Base-by-base conservation (phyloP, 2,888 invertebrate species). In the Temnothorax unifasciatus region DNA sequence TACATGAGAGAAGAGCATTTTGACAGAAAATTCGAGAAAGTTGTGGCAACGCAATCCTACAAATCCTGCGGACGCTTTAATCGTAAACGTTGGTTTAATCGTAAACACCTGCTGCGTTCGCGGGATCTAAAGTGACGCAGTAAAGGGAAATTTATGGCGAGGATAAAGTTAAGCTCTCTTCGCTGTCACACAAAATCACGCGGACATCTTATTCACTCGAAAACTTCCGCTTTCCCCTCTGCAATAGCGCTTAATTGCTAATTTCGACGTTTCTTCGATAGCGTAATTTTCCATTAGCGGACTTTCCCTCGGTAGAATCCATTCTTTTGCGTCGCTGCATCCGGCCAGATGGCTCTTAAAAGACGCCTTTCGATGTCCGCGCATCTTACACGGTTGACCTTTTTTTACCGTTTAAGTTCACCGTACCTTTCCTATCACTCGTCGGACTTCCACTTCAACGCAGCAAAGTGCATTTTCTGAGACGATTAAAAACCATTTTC, bases 231-330 rank as follows among this genome's bases (percentile, higher is more conserved):
- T 52, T 54, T 41, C 13, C 21, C 25, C 18, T 6, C 8, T 44
- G 47, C 9, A 57, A 68, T 59, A 18, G 9, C 21, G 29, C n/a
- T 77, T 79, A 83, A 83, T 83, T 79, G 79, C 25, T 79, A 66
- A 73, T 79, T 69, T 29, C 57, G 69, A 29, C 29, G 29, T 64
- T 54, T 41, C 64, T 34, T 57, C 38, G 57, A 76, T 50, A 34
- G 25, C n/a, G 38, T 68, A 77, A 79, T 77, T 83, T 66, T 83
- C 68, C 77, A 68, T 79, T 83, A 83, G 11, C 38, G 18, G 18
- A 47, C 38, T 73, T 79, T 73, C 18, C 38, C 34, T 34, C 18
- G 15, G 21, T 50, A 21, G 3, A 38, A 2, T 29, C 29, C 44
- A 21, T 68, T 74, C 44, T 59, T 34, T 52, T 52, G 21, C 11